phyloP scores from a whole-genome alignment of 2,113 vertebrate species.

The Meriones unguiculatus region DNA sequence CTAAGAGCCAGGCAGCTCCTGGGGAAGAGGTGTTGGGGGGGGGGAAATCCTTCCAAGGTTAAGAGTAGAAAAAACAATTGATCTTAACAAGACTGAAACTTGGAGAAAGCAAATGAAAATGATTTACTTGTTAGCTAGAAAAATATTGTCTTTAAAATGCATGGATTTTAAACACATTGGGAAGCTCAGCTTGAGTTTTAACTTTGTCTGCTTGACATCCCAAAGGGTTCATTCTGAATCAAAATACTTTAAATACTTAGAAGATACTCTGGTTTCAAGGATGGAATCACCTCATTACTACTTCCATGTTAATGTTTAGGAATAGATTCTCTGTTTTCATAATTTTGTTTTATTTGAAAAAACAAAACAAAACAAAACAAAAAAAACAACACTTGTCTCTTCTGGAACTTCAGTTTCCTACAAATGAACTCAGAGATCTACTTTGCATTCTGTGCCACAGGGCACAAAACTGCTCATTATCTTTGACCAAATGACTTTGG shows the following conservation, averaged over 20 bases:
- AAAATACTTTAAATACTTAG: slow-evolving; percentile 53
- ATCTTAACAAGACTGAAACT: slow-evolving; percentile 40
- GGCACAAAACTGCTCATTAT: slow-evolving; percentile 65
- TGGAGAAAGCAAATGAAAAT: slow-evolving; percentile 54
- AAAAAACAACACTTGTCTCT: slow-evolving; percentile 15
- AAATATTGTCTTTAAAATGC: slow-evolving; percentile 52
- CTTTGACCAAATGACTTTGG: slow-evolving; percentile 59
- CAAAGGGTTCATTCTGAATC: slow-evolving; percentile 55
- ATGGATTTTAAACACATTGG: not conserved
- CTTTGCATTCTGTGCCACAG: slow-evolving; percentile 46
- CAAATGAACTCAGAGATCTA: slow-evolving; percentile 7
- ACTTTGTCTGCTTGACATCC: slow-evolving; percentile 10
- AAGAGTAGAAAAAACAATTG: slow-evolving; percentile 62
- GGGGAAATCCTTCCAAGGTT: slow-evolving; percentile 18
- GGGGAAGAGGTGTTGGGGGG: not conserved
- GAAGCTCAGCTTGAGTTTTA: slow-evolving; percentile 29
- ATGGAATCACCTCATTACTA: slow-evolving; percentile 23
- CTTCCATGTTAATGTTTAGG: not conserved
- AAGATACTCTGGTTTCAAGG: slow-evolving; percentile 37
- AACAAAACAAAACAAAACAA: too few relatives aligned
- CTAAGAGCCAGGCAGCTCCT: slow-evolving; percentile 24
- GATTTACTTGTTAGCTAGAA: slow-evolving; percentile 55
- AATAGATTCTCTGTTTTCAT: slow-evolving; percentile 14
- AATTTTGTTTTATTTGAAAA: slow-evolving; percentile 54
- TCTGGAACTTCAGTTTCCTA: slow-evolving; percentile 30